phyloP scores from a whole-genome alignment of 2,113 vertebrate species.

The Alligator mississippiensis region DNA sequence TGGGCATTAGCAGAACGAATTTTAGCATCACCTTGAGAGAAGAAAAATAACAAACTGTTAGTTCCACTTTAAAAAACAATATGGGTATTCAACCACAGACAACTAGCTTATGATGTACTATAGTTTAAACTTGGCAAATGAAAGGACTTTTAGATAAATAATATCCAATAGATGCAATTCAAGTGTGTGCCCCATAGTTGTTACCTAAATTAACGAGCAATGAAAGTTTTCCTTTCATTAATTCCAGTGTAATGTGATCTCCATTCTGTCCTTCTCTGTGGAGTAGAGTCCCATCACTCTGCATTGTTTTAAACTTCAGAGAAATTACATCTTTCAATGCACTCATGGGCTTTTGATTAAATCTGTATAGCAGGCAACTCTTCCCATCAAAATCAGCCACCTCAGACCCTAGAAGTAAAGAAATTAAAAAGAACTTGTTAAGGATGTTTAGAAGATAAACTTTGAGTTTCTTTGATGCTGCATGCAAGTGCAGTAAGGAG shows the following conservation, averaged over 20 bases:
- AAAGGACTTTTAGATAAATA: background rate
- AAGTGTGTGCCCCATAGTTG: background rate
- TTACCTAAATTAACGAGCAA: slow-evolving; percentile 87
- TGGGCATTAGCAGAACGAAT: slow-evolving; percentile 65
- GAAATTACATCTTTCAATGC: slow-evolving; percentile 84
- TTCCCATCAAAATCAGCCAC: slow-evolving; percentile 87
- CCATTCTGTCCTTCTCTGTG: slow-evolving; percentile 81
- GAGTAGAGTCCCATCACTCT: slow-evolving; percentile 85
- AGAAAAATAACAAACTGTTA: slow-evolving; percentile 61
- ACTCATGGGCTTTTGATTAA: slow-evolving; percentile 76
- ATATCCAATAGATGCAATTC: background rate
- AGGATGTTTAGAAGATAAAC: background rate
- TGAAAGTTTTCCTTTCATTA: slow-evolving; percentile 84
- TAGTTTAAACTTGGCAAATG: background rate
- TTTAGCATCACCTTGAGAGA: slow-evolving; percentile 79
- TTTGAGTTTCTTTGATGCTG: background rate
- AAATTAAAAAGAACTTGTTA: slow-evolving; percentile 50
- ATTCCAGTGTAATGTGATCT: slow-evolving; percentile 81
- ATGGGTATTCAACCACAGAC: background rate
- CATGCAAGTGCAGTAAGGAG: background rate
- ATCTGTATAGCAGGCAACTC: slow-evolving; percentile 84
- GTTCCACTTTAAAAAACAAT: slow-evolving; percentile 18
- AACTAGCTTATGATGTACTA: background rate
- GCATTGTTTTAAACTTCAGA: slow-evolving; percentile 88
- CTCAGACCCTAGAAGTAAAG: slow-evolving; percentile 84